Evolutionary conservation across 2,888 invertebrate species (phyloP), one percentile per base, ranked within the genome.

Genomic region (Rhamphomyia laevipes): DNA sequence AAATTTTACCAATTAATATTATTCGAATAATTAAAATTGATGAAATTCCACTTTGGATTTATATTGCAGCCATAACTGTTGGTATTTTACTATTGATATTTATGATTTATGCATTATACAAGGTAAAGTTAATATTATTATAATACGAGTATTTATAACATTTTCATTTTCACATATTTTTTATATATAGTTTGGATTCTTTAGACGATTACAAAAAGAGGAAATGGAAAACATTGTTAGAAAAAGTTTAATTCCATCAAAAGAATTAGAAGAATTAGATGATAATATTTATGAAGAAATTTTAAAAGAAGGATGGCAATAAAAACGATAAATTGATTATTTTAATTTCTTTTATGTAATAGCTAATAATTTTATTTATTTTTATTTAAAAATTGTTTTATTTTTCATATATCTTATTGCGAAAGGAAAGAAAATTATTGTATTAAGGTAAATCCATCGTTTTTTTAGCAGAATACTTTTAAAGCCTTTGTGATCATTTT

Each of bases 171-270:
- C 52, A 11, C 4, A 38, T 51, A 35, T 47, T 63, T 63, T 51
- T 55, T 64, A 65, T 57, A 61, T 54, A 51, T 54, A 68, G 68
- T 56, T 61, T 51, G 70, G 71, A 42, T 72, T 72, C 56, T 72
- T 72, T 56, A 63, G 64, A 49, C 59, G 71, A 40, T 56, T 58
- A 13, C 64, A 63, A 43, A 68, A 67, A 55, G 63, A 67, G 44
- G 63, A 70, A 56, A 54, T 71, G 41, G 57, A 66, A 51, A 60
- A 63, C 45, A 21, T 23, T 18, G 13, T 3, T 12, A 12, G 13
- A 13, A 11, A 17, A 11, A 38, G 38, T 35, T 35, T 35, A 38
- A 38, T 16, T 27, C 23, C 4, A 9, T 37, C 9, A 37, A 37
- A 37, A 16, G 16, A 37, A 37, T 16, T 37, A 16, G 3, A 37